Base-by-base conservation (phyloP, 2,888 invertebrate species). In the Minunthozetes semirufus region DNA sequence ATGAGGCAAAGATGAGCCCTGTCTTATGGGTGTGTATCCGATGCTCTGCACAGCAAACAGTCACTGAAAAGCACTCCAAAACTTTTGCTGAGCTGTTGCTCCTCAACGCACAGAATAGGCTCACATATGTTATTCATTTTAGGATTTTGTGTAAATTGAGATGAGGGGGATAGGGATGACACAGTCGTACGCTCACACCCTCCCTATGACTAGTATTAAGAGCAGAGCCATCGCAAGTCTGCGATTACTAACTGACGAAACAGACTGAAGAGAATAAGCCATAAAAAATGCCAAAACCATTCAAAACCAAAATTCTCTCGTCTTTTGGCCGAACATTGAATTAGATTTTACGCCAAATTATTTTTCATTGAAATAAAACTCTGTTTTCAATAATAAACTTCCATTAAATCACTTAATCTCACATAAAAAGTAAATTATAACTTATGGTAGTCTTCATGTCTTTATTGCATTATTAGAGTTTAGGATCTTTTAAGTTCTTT, bases 11-110 rank as follows among this genome's bases (percentile, higher is more conserved):
- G 42, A 68, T 22, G 68, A 42, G 46, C 22, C 68, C 68, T 19
- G 27, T 22, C 38, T 68, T 68, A 68, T 68, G 68, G 68, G 68
- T 68, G 68, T 38, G 68, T 68, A 22, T 68, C 5, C 66, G 68
- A 74, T 61, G 61, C 56, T 56, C 25, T 25, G 50, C 2, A 50
- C 50, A 19, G 46, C 15, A 50, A 22, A 13, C 2, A 56, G 19
- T 22, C 56, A 56, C 25, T 11, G 22, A 42, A 33, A 8, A 42
- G 56, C 6, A 25, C 56, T 56, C 25, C 42, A 42, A 42, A 25
- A 19, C 50, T 50, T 50, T n/a, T 50, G 50, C 19, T 50, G 50
- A 50, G 22, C 56, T 25, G 56, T 50, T 56, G 56, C 15, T 33
- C 17, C 19, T 38, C 27, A 17, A 17, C 63, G 25, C 63, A n/a